Percentiles rank a stretch among this genome's conserved stretches.
Conservation (phyloP, 2,888 invertebrate genomes). For the Pseudococcus longispinus region DNA sequence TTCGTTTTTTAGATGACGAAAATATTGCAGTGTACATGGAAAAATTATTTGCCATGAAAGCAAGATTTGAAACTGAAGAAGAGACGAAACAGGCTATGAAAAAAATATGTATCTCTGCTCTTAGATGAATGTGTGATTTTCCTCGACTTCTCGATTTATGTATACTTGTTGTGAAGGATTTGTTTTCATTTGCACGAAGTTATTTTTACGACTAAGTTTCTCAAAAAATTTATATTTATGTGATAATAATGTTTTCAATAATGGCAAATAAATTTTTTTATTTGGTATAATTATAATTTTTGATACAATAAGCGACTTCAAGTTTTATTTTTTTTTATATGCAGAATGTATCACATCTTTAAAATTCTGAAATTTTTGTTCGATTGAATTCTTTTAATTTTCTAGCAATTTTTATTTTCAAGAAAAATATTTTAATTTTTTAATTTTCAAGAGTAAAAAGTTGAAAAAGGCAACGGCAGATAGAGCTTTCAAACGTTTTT, state of each 20-base stretch:
- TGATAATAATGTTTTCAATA: not conserved
- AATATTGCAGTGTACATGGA: constrained; percentile 58
- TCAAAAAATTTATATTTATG: not conserved
- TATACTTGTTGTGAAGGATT: not conserved
- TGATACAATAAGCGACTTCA: no score
- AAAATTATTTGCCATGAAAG: constrained; percentile 57
- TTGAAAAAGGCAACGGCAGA: not conserved
- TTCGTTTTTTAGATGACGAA: constrained; percentile 59
- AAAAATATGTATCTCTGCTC: not conserved
- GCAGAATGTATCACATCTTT: no score
- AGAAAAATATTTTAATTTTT: no score
- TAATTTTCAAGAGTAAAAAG: not conserved
- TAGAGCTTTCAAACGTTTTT: not conserved
- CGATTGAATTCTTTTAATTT: not conserved
- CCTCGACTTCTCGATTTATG: not conserved
- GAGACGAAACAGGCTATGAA: constrained; percentile 49
- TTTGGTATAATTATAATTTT: not conserved
- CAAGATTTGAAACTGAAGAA: constrained; percentile 54
- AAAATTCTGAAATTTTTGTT: no score
- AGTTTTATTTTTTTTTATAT: no score
- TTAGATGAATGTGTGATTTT: not conserved
- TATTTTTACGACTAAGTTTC: not conserved
- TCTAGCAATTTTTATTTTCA: not conserved
- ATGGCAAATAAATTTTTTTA: not conserved
- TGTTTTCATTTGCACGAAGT: not conserved